A percentile compares a stretch with the other conserved stretches of the same genome.
phyloP scores from a whole-genome alignment of 2,113 vertebrate species.

The Leptobrachium ailaonicum region DNA sequence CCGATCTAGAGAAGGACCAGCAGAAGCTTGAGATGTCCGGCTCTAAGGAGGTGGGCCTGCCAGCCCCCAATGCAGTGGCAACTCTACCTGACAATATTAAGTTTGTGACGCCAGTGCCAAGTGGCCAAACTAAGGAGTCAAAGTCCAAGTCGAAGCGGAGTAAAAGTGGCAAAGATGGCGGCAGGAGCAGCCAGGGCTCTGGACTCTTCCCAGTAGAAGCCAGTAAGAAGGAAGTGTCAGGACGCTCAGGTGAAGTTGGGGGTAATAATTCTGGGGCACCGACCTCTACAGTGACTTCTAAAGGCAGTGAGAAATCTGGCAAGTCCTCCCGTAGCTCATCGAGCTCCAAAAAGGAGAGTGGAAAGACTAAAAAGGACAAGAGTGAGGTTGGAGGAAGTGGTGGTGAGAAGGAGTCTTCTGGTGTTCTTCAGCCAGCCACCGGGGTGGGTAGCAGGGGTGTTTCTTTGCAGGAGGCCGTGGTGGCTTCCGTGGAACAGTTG shows the following conservation, averaged over 20 bases:
- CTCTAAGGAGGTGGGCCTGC: constrained; percentile 90
- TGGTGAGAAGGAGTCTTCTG: constrained; percentile 83
- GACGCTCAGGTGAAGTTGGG: constrained; percentile 81
- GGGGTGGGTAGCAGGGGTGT: constrained; percentile 83
- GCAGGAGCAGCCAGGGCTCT: constrained; percentile 81
- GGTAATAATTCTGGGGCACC: constrained; percentile 71
- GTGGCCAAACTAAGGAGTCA: constrained; percentile 94
- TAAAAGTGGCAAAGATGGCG: constrained; percentile 96
- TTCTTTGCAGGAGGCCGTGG: constrained; percentile 79
- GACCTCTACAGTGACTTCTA: constrained; percentile 69
- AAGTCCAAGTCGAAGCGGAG: constrained; percentile 98
- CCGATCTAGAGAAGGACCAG: constrained; percentile 98
- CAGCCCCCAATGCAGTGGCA: constrained; percentile 91
- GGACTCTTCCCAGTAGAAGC: constrained; percentile 69
- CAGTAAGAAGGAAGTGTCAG: constrained; percentile 87
- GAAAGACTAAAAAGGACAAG: constrained; percentile 93
- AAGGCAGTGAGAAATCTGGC: constrained; percentile 85
- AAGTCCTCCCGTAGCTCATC: constrained; percentile 86
- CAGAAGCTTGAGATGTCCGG: constrained; percentile 98
- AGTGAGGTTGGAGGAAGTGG: constrained; percentile 77
- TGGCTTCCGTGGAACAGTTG: constrained; percentile 84
- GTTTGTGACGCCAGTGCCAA: constrained; percentile 94
- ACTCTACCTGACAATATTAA: constrained; percentile 96
- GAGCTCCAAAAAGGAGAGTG: constrained; percentile 88
- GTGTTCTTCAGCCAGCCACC: constrained; percentile 82